A percentile compares a stretch with the other conserved stretches of the same genome.
phyloP scores from a whole-genome alignment of 2,797 vertebrate species.

The Monodelphis domestica region DNA sequence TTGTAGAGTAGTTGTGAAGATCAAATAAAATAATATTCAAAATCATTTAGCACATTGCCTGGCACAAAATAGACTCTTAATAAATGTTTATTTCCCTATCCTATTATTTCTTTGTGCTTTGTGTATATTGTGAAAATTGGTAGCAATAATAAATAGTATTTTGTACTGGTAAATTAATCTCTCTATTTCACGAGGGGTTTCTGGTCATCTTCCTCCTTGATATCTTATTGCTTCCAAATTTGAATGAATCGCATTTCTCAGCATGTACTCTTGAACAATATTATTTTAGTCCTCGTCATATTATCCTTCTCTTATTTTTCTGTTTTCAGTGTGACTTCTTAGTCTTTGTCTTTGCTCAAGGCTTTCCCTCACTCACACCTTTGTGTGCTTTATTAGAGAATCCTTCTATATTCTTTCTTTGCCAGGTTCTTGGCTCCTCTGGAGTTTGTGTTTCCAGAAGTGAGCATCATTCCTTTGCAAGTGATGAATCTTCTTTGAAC shows the following conservation, averaged over 20 bases:
- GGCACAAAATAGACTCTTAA: background rate
- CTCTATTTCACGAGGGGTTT: background rate
- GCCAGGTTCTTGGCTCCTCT: conserved; percentile 6
- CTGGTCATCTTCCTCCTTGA: background rate
- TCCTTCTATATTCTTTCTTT: background rate
- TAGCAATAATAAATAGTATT: background rate
- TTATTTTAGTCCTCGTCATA: conserved; percentile 39
- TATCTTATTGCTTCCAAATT: conserved; percentile 27
- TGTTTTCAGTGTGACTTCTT: background rate
- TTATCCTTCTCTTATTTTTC: conserved; percentile 7
- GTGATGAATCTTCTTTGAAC: conserved; percentile 14
- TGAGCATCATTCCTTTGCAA: background rate
- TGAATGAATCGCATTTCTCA: conserved; percentile 14
- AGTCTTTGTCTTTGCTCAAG: background rate
- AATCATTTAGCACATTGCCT: background rate
- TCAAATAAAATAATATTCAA: background rate
- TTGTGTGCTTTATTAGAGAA: background rate
- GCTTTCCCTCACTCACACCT: background rate
- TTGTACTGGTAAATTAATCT: conserved; percentile 45
- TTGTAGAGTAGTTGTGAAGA: background rate
- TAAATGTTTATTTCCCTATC: background rate
- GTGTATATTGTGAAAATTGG: background rate
- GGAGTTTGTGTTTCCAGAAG: background rate
- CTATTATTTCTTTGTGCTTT: background rate
- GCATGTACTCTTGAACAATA: conserved; percentile 14